phyloP scores from a whole-genome alignment of 2,888 invertebrate species.

The Oasisia sp. region DNA sequence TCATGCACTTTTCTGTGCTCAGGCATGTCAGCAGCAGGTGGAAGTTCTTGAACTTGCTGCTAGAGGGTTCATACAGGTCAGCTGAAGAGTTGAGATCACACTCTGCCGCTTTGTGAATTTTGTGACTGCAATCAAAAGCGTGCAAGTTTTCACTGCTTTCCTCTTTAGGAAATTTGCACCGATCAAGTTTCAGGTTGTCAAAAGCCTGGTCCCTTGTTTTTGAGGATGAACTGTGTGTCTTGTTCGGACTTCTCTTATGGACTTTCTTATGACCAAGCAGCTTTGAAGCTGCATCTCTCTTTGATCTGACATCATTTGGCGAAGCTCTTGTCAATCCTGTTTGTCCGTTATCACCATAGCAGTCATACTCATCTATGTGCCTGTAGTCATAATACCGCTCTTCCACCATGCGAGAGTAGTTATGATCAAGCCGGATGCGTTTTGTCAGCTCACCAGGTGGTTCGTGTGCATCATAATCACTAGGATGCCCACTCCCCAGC shows the following conservation, averaged over 20 bases:
- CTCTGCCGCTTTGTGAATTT: not conserved
- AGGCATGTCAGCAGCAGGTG: slow-evolving; percentile 36
- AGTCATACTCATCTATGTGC: slow-evolving; percentile 4
- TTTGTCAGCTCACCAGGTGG: slow-evolving; percentile 28
- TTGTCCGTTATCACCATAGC: not conserved
- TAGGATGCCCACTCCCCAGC: not conserved
- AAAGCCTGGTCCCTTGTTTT: not conserved
- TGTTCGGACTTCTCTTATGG: not conserved
- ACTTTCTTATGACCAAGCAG: not conserved
- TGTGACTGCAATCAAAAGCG: not conserved
- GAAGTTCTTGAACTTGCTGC: slow-evolving; percentile 35
- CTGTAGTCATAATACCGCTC: not conserved
- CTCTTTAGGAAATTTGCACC: not conserved
- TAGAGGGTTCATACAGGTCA: slow-evolving; percentile 29
- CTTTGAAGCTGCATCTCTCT: slow-evolving; percentile 2
- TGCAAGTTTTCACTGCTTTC: not conserved
- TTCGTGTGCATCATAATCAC: slow-evolving; percentile 18
- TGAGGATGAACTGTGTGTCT: not conserved
- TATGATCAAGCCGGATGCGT: slow-evolving; percentile 36
- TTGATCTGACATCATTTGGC: slow-evolving; percentile 1
- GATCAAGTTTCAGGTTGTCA: slow-evolving; percentile 17
- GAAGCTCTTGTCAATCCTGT: not conserved
- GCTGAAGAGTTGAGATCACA: not conserved
- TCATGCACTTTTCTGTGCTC: slow-evolving; percentile 26
- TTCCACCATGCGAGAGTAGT: slow-evolving; percentile 26